Evolutionary conservation across 2,888 invertebrate species (phyloP).

Genomic region (Dasypolia templi): DNA sequence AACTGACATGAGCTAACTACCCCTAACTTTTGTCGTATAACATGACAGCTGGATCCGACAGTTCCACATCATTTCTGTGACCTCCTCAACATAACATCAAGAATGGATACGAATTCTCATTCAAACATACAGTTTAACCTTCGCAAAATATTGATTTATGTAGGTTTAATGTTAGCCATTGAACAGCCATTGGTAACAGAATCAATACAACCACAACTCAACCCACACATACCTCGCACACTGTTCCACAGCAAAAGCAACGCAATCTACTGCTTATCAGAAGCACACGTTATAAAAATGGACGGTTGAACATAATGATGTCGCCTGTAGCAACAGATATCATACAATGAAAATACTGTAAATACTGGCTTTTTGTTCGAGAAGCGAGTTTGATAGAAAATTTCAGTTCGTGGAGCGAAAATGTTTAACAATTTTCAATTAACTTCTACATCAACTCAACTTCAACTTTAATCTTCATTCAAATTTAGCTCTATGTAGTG

Average conservation of each 20-base stretch:
- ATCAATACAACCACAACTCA: slow-evolving; percentile 21
- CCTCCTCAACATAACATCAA: not conserved
- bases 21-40: not conserved
- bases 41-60: too few relatives aligned
- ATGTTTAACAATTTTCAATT: not conserved
- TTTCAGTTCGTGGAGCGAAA: not conserved
- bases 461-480: not conserved
- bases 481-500: not conserved
- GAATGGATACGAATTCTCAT: not conserved
- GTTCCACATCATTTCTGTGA: not conserved
- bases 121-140: slow-evolving; percentile 8
- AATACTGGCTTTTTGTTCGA: slow-evolving; percentile 3
- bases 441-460: not conserved
- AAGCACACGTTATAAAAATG: slow-evolving; percentile 20
- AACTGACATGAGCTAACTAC: not conserved
- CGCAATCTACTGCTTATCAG: slow-evolving; percentile 38
- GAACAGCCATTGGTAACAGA: slow-evolving; percentile 14
- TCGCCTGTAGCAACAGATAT: slow-evolving; percentile 15
- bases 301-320: slow-evolving; percentile 19
- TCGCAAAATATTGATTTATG: not conserved
- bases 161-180: slow-evolving; percentile 4
- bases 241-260: slow-evolving; percentile 2
- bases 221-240: slow-evolving; percentile 21
- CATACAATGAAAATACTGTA: not conserved
- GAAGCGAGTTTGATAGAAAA: not conserved